phyloP scores from a whole-genome alignment of 2,113 vertebrate genomes.

The Aplodontia rufa region DNA sequence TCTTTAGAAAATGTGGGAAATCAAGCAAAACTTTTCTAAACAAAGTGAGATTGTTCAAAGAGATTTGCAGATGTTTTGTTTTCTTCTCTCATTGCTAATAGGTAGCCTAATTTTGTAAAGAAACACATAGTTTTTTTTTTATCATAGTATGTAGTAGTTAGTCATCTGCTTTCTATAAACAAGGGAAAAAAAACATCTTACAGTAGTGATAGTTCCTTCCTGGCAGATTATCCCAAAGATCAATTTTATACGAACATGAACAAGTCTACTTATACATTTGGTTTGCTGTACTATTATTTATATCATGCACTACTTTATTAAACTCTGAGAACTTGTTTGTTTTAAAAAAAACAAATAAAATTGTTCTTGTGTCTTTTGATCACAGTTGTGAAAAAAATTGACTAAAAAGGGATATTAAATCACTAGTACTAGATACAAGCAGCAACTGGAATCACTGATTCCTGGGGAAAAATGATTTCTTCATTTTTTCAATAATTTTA shows the following conservation, averaged over 20 bases:
- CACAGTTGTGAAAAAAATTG: no score
- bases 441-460: background rate
- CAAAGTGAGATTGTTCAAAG: no score
- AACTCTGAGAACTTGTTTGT: background rate
- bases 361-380: no score
- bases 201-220: background rate
- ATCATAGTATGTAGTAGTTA: background rate
- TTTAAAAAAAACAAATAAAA: no score
- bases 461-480: background rate
- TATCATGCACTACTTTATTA: background rate
- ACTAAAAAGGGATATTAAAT: background rate
- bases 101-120: background rate
- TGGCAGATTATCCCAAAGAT: background rate
- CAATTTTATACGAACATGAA: background rate
- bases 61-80: background rate
- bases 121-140: background rate
- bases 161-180: background rate
- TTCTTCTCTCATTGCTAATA: background rate
- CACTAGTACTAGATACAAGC: background rate
- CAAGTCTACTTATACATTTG: background rate
- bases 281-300: background rate
- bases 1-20: slow-evolving; percentile 6
- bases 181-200: background rate
- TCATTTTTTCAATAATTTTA: background rate
- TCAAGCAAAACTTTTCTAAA: no score